A percentile compares a stretch with the other conserved stretches of the same genome.
phyloP scores from a whole-genome alignment of 2,113 vertebrate genomes.

The Butorides virescens region DNA sequence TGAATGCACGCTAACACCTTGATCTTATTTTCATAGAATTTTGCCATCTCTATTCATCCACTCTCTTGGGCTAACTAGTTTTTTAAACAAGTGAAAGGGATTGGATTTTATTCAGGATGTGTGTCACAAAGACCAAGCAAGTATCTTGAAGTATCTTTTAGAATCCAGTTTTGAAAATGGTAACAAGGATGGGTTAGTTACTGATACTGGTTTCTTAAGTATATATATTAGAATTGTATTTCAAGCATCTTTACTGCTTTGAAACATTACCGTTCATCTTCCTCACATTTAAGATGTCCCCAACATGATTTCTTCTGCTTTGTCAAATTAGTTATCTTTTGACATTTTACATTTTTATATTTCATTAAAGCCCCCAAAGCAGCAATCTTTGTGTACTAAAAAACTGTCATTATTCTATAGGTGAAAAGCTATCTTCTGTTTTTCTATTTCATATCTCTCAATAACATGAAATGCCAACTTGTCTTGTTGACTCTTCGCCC shows the following conservation, averaged over 20 bases:
- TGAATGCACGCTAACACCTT: neutral
- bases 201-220: neutral
- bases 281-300: neutral
- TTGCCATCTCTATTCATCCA: neutral
- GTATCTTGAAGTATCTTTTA: neutral
- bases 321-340: neutral
- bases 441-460: neutral
- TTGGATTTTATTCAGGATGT: neutral
- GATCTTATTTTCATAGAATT: neutral
- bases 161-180: neutral
- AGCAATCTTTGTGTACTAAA: neutral
- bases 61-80: neutral
- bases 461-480: neutral
- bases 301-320: neutral
- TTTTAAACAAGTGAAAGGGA: neutral
- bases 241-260: neutral
- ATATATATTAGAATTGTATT: neutral
- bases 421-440: neutral
- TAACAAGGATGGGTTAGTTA: neutral
- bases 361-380: neutral
- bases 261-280: neutral
- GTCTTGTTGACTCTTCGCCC: neutral
- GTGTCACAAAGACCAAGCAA: neutral
- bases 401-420: neutral
- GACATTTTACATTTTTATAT: neutral